A percentile compares a stretch with the other conserved stretches of the same genome.
Conservation (phyloP, 2,113 vertebrate species). For the Perca fluviatilis region DNA sequence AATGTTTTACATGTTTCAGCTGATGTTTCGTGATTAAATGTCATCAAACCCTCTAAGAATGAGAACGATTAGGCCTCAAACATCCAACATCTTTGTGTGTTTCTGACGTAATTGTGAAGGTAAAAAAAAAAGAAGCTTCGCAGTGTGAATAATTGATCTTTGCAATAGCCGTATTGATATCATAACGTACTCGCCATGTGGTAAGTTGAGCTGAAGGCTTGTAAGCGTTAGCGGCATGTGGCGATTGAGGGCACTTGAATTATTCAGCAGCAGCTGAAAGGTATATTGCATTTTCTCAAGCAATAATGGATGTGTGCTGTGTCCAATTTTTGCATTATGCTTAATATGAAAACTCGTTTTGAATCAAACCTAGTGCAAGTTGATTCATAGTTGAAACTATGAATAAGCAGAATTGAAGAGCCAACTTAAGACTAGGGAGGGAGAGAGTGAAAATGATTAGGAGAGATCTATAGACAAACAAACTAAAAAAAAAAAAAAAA, state of each 20-base stretch:
- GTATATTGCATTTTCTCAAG: constrained; percentile 79
- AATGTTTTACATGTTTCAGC: background rate
- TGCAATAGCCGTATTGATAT: constrained; percentile 81
- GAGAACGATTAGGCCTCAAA: too few relatives aligned
- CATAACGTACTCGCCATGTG: constrained; percentile 78
- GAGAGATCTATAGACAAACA: background rate
- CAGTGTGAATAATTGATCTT: constrained; percentile 84
- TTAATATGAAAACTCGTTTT: background rate
- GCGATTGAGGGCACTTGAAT: constrained; percentile 86
- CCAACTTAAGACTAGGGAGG: background rate
- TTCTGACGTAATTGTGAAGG: constrained; percentile 11
- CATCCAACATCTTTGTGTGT: background rate
- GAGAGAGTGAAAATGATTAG: too few relatives aligned
- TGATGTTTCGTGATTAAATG: background rate
- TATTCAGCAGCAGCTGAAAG: constrained; percentile 87
- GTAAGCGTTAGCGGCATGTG: constrained; percentile 84
- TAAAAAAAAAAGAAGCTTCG: constrained; percentile 28
- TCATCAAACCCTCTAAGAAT: background rate
- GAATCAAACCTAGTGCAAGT: background rate
- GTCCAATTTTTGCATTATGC: constrained; percentile 6
- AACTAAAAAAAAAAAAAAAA: too few relatives aligned
- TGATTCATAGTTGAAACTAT: background rate
- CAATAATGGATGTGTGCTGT: constrained; percentile 46
- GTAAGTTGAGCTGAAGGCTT: constrained; percentile 85
- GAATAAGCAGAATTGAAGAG: background rate